Base-by-base conservation (phyloP, 2,888 invertebrate genomes). In the Machimus rusticus region DNA sequence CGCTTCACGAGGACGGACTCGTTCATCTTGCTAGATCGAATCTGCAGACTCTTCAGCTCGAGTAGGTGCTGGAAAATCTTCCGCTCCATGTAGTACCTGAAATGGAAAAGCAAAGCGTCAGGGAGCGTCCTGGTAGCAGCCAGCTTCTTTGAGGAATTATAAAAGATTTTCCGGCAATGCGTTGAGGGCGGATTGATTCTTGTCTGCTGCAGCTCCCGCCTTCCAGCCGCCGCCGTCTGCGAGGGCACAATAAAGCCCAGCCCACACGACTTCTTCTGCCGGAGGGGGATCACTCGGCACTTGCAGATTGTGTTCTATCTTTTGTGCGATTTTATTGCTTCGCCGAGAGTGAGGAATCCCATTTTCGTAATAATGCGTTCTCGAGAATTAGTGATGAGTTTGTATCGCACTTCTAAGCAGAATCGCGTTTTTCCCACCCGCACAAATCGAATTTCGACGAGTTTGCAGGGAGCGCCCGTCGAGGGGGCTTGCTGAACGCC, bases 21-120 rank as follows among this genome's bases (percentile, higher is more conserved):
- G 91, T 98, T 98, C 74, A 97, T 94, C 92, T 97, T 96, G 81
- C 97, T 97, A 46, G 97, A 96, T 90, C 98, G 95, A 90, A 98
- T 98, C 93, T 99, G 98, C 89, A 98, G 94, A 85, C 98, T 94
- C 92, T 99, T 99, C 86, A 99, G 93, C 91, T 99, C 98, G 90
- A 98, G 94, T 87, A 99, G 94, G 92, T 98, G 98, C 91, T 98
- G 98, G 92, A 99, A 98, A 90, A 98, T 96, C 91, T 97, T 97
- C 88, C 98, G 94, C 92, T 98, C 98, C 91, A 98, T 94, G 90
- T 98, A 97, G 92, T 98, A 98, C 91, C 98, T 96, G 92, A 88
- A 93, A 91, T 87, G 51, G 46, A 86, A 81, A n/a, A n/a, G 19
- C 57, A 57, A 28, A 88, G n/a, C 9, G 43, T 46, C 46, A 85